These are phyloP conservation scores for Heteropelma amictum DNA, from an alignment of 2,888 invertebrate species.

Conservation along the genomic window DNA sequence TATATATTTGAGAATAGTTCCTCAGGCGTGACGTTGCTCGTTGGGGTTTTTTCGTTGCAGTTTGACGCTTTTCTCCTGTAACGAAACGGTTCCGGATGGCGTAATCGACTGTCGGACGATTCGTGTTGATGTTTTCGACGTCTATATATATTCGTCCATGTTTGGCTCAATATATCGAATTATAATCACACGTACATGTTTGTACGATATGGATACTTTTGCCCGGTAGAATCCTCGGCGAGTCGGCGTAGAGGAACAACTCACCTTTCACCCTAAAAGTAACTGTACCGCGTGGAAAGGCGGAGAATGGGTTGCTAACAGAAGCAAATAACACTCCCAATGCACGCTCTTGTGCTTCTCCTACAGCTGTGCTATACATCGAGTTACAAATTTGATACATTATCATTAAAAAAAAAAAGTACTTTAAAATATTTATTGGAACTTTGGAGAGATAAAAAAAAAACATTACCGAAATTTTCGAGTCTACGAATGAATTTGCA, in stretches of 20 bases:
- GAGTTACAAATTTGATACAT: constrained; percentile 34
- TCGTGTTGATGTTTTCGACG: too few species aligned
- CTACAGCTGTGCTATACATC: constrained; percentile 39
- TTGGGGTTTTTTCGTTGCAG: constrained; percentile 13
- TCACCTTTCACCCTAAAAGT: constrained; percentile 70
- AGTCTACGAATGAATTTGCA: neutral
- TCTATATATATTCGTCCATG: too few species aligned
- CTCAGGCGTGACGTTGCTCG: too few species aligned
- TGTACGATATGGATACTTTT: constrained; percentile 1
- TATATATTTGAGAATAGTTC: neutral
- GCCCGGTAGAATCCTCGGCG: constrained; percentile 39
- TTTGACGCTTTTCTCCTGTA: constrained; percentile 43
- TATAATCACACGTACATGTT: constrained; percentile 1
- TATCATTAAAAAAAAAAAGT: neutral
- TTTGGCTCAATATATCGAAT: neutral
- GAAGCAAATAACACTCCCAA: constrained; percentile 58
- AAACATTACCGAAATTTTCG: too few species aligned
- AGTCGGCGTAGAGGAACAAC: constrained; percentile 39
- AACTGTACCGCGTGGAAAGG: constrained; percentile 68
- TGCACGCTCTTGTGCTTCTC: constrained; percentile 39
- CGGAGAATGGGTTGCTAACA: constrained; percentile 62
- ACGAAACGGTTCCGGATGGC: constrained; percentile 51
- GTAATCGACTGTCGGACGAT: constrained; percentile 59
- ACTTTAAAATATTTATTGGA: constrained; percentile 1
- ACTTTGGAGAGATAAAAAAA: neutral